Conservation (phyloP, 2,797 vertebrate genomes). For the Lacerta agilis region DNA sequence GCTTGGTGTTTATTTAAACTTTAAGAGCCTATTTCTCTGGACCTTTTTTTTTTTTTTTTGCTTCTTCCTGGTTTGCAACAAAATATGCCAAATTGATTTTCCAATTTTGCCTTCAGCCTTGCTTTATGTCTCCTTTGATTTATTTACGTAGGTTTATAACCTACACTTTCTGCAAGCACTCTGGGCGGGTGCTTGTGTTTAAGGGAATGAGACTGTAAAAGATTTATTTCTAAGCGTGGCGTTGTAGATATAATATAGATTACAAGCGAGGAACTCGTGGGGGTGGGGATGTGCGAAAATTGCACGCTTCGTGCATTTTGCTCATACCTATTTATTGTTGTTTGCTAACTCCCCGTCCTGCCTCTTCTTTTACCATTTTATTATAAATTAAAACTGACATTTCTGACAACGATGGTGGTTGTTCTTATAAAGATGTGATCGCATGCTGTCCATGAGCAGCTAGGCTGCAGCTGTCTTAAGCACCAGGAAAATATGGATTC, state of each 20-base stretch:
- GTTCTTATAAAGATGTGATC: neutral
- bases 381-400: neutral
- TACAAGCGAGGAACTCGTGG: neutral
- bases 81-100: slow-evolving; percentile 55
- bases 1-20: slow-evolving; percentile 64
- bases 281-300: neutral
- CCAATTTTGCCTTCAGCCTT: slow-evolving; percentile 29
- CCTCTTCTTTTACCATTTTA: neutral
- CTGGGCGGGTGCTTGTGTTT: slow-evolving; percentile 13
- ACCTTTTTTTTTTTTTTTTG: too few species aligned
- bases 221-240: slow-evolving; percentile 8
- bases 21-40: slow-evolving; percentile 53
- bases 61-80: slow-evolving; percentile 10
- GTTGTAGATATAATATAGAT: neutral
- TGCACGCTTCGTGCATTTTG: neutral
- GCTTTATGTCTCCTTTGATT: slow-evolving; percentile 36
- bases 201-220: slow-evolving; percentile 18
- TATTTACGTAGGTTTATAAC: slow-evolving; percentile 37
- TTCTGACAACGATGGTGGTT: neutral
- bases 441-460: neutral
- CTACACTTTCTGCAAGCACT: slow-evolving; percentile 23
- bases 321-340: neutral
- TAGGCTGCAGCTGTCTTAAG: neutral
- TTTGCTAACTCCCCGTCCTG: neutral
- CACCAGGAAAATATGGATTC: neutral